Conservation (phyloP, 2,113 vertebrate species). For the Bos indicus region DNA sequence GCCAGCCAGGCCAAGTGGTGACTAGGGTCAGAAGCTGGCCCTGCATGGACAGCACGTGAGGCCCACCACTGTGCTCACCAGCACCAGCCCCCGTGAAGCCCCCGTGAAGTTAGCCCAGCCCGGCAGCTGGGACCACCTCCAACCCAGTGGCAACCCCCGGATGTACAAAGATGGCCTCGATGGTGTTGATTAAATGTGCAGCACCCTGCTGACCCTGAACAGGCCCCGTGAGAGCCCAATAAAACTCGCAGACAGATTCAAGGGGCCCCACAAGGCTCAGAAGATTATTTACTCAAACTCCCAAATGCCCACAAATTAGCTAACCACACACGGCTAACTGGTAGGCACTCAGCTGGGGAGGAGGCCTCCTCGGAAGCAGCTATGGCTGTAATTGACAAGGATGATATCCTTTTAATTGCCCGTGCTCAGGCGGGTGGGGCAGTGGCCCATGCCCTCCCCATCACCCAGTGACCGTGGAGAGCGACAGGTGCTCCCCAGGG, state of each 20-base stretch:
- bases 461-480: slow-evolving; percentile 66
- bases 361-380: slow-evolving; percentile 32
- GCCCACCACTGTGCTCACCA: not conserved
- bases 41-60: not conserved
- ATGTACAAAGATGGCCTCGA: not conserved
- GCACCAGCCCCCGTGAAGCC: accelerated
- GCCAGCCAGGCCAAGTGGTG: not conserved
- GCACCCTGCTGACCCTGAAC: not conserved
- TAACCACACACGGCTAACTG: slow-evolving; percentile 31
- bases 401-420: slow-evolving; percentile 45
- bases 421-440: not conserved
- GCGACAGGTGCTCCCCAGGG: slow-evolving; percentile 66
- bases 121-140: accelerated
- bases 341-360: slow-evolving; percentile 29
- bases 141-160: accelerated
- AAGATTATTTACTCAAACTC: not conserved
- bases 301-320: slow-evolving; percentile 59
- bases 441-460: not conserved
- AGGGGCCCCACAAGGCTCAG: not conserved
- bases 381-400: not conserved
- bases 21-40: not conserved
- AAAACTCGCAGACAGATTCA: not conserved
- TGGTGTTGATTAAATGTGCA: accelerated
- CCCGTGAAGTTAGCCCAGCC: not conserved
- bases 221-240: not conserved